phyloP scores from a whole-genome alignment of 2,888 invertebrate genomes.

The Scaptomyza cyrtandrae region DNA sequence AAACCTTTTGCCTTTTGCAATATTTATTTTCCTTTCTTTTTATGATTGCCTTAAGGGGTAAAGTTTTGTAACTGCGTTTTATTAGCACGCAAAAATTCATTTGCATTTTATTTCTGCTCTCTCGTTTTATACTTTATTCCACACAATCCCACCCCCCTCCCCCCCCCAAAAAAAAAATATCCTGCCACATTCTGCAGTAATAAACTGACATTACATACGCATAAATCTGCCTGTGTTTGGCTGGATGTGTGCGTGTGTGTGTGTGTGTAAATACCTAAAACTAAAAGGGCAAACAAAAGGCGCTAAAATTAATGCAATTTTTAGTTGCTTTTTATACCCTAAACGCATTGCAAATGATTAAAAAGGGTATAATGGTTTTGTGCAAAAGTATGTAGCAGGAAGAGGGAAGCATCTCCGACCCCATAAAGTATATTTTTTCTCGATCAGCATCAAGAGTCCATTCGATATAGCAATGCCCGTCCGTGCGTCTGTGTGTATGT shows the following conservation, averaged over 20 bases:
- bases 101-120: constrained; percentile 72
- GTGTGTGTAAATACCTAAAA: constrained; percentile 49
- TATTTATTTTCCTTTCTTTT: constrained; percentile 20
- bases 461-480: no score
- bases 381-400: no score
- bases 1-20: neutral
- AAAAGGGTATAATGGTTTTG: no score
- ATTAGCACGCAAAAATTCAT: constrained; percentile 73
- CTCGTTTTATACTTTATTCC: constrained; percentile 33
- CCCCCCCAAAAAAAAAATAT: constrained; percentile 15
- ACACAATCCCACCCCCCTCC: neutral
- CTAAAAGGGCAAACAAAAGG: constrained; percentile 57
- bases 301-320: constrained; percentile 71
- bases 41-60: constrained; percentile 41
- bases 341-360: no score
- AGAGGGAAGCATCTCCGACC: no score
- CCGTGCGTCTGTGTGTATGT: no score
- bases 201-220: constrained; percentile 57
- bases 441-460: no score
- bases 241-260: constrained; percentile 10
- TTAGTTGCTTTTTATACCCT: constrained; percentile 29
- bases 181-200: constrained; percentile 49
- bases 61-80: constrained; percentile 76
- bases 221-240: neutral
- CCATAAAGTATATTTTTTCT: no score